Evolutionary conservation across 2,113 vertebrate genomes (phyloP), one percentile per base, ranked within the genome.

Genomic region (Marmota flaviventris): DNA sequence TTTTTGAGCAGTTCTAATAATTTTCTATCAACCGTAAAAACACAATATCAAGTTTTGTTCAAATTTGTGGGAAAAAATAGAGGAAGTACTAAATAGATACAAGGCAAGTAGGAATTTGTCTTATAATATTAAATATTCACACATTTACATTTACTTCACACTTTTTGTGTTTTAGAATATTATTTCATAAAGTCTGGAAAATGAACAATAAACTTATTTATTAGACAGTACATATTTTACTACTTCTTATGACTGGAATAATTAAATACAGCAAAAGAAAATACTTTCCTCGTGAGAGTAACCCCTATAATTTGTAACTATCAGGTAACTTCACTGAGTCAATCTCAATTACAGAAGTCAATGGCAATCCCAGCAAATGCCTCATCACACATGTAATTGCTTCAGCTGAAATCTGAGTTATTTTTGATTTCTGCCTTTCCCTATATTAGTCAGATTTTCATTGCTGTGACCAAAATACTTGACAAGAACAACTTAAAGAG

Each of bases 371-470:
- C n/a, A 58, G 16, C 27, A 61, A 94, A 58, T 32, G 42, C 24
- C 51, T 72, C 61, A 27, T 81, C n/a, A 76, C 24, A 20, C 16
- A 11, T 58, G 25, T 14, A 51, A 56, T 48, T 70, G 13, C 8
- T 58, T 42, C 0, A 76, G 8, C 42, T 75, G 5, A 0, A 91
- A 73, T 72, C 20, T 77, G 17, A 61, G 8, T 8, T 42, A 18
- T 90, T 69, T 34, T 94, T 84, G 11, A 51, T 92, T 94, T 69
- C 29, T 90, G 75, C 37, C 87, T 92, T 75, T 2, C 18, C 20
- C 16, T 69, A 13, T 84, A 3, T 58, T 18, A 20, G 10, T 14
- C 37, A 65, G 14, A 2, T 4, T 63, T 63, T 63, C 61, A 63
- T 11, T 63, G 61, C 25, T 63, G 24, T 63, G 25, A 63, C 61